phyloP scores from a whole-genome alignment of 2,113 vertebrate genomes.

The Spheniscus mendiculus region DNA sequence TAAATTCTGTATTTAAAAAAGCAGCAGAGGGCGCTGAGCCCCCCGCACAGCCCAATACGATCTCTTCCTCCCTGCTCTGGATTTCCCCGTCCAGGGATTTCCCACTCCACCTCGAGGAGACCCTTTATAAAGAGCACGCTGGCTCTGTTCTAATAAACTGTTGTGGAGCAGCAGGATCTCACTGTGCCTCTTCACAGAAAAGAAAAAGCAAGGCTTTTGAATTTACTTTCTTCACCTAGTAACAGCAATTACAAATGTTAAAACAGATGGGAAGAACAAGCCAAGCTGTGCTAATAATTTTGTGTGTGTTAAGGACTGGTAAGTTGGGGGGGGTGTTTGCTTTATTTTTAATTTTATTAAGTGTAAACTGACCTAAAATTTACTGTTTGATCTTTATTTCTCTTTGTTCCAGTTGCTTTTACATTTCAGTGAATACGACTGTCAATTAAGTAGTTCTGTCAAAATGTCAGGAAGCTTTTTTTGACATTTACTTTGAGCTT shows the following conservation, averaged over 20 bases:
- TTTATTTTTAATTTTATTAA: not conserved
- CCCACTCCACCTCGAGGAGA: not conserved
- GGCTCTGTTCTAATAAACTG: not conserved
- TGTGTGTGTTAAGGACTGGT: not conserved
- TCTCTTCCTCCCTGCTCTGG: not conserved
- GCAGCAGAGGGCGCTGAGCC: conserved; percentile 50
- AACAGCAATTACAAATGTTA: not conserved
- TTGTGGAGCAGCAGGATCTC: not conserved
- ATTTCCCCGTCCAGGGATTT: conserved; percentile 26
- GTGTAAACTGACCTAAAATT: not conserved
- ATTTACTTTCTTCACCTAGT: not conserved
- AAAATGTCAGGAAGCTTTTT: not conserved
- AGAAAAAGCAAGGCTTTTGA: not conserved
- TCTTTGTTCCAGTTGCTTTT: not conserved
- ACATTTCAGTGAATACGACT: not conserved
- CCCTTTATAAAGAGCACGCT: not conserved
- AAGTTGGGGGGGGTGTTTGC: not conserved
- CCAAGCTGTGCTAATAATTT: not conserved
- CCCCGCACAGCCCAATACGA: rapidly evolving
- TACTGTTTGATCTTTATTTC: not conserved
- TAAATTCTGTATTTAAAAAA: rapidly evolving
- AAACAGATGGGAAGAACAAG: conserved; percentile 2
- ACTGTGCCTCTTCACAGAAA: not conserved
- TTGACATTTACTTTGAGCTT: not conserved
- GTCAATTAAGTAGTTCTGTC: not conserved